These are phyloP conservation scores for Drosophila grimshawi DNA, from an alignment of 1,140 invertebrate genomes.

Conservation along the genomic window DNA sequence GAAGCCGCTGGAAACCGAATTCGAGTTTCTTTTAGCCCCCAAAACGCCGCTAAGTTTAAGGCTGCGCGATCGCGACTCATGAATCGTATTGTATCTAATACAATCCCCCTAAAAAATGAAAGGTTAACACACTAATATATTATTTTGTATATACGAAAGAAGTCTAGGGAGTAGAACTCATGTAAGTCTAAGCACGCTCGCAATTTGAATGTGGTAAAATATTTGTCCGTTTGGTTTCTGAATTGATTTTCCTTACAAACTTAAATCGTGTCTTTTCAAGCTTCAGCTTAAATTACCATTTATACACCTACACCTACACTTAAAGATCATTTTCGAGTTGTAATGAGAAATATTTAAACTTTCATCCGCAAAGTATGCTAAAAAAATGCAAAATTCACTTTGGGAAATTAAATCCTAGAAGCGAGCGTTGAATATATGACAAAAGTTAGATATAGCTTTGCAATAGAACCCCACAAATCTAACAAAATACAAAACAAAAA, in stretches of 20 bases:
- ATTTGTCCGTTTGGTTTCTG: too few relatives aligned
- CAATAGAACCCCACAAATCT: constrained; percentile 1
- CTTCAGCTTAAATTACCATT: too few relatives aligned
- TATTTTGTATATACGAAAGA: constrained; percentile 30
- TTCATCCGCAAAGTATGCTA: constrained; percentile 28
- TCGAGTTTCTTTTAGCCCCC: constrained; percentile 91
- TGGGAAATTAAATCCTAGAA: background rate
- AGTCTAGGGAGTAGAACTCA: constrained; percentile 5
- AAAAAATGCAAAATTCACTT: background rate
- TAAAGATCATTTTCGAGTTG: too few relatives aligned
- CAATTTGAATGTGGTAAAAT: constrained; percentile 2
- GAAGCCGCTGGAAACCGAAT: constrained; percentile 89
- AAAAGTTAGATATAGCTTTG: background rate
- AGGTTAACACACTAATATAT: background rate
- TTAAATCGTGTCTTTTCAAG: too few relatives aligned
- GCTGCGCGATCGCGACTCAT: constrained; percentile 86
- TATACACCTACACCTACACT: too few relatives aligned
- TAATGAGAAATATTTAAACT: background rate
- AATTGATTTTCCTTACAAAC: too few relatives aligned
- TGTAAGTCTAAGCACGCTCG: constrained; percentile 5
- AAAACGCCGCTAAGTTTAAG: constrained; percentile 89
- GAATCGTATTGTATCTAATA: constrained; percentile 53
- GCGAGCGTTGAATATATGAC: background rate
- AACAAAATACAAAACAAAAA: background rate
- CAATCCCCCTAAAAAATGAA: constrained; percentile 5